Evolutionary conservation across 2,113 vertebrate genomes (phyloP), one percentile per base, ranked within the genome.

Genomic region (Centropus unirufus): DNA sequence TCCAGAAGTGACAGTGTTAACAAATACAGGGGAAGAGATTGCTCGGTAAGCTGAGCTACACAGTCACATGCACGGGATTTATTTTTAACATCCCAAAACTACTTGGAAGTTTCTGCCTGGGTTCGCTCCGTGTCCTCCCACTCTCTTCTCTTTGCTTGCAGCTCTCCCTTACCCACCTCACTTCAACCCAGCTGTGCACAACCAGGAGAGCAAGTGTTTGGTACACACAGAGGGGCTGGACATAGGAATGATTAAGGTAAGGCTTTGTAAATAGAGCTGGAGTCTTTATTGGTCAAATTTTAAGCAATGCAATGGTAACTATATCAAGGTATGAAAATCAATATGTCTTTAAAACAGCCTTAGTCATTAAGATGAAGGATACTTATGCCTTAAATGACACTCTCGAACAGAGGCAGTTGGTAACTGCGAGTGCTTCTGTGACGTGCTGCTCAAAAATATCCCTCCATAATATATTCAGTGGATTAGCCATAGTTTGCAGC

Each of bases 21-120:
- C 96, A 96, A 95, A 90, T 81, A 93, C 67, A 75, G 89, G 76
- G 89, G 70, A 92, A 94, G 89, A 97, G 93, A 80, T 86, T 47
- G 84, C 75, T 92, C 90, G 95, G 96, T 98, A 98, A 98, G 95
- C 95, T 96, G 97, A 98, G 97, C 97, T 96, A 77, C 72, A 2
- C 11, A 47, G 95, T 98, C 98, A 98, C 97, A 95, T 95, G 98
- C 96, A 95, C 83, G 26, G 49, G 96, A 97, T 98, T 98, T 98
- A 98, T 98, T 98, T 98, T 98, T 98, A 98, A 97, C 98, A 97
- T 97, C 64, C 70, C 66, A 22, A 97, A 97, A 97, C 94, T 96
- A 92, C 96, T 98, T 95, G 78, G 78, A 92, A 96, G 94, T 96
- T 97, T 97, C 96, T 97, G 94, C 79, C 78, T 96, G 95, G 95